Evolutionary conservation across 2,888 invertebrate genomes (phyloP).

Genomic region (Strigamia crassipes): DNA sequence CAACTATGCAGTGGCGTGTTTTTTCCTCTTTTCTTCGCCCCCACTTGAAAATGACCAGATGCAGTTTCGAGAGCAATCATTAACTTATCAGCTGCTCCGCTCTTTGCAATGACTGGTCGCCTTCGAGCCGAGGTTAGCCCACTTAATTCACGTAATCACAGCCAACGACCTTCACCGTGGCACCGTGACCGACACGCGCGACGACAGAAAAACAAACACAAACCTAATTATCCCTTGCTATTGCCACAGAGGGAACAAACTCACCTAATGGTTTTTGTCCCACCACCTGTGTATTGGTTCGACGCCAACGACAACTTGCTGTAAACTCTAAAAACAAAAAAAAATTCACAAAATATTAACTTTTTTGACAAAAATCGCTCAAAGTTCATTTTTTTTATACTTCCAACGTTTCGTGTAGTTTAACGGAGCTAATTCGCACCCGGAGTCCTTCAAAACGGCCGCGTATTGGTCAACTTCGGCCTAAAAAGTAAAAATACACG

Average conservation of each 20-base stretch:
- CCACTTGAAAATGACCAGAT: constrained; percentile 3
- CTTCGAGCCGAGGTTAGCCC: background rate
- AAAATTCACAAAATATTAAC: too few species aligned
- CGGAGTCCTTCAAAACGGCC: constrained; percentile 74
- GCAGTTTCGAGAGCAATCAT: background rate
- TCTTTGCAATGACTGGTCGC: too few species aligned
- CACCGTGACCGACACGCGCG: too few species aligned
- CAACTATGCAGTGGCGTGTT: background rate
- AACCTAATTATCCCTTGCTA: too few species aligned
- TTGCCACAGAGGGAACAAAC: constrained; percentile 46
- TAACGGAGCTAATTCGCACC: constrained; percentile 83
- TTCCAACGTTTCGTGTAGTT: constrained; percentile 93
- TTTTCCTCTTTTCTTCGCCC: constrained; percentile 10
- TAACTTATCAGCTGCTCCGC: background rate
- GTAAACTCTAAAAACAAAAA: constrained; percentile 69
- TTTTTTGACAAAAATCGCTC: too few species aligned
- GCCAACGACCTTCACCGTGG: background rate
- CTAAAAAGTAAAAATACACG: too few species aligned
- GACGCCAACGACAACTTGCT: constrained; percentile 74
- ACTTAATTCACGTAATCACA: constrained; percentile 1
- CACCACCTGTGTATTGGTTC: constrained; percentile 75
- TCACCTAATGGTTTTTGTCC: constrained; percentile 82
- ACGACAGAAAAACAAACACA: too few species aligned
- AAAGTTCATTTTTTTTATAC: too few species aligned
- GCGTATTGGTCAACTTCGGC: constrained; percentile 83